Percentiles rank a stretch among this genome's conserved stretches.
Conservation (phyloP, 2,797 vertebrate genomes). For the Pygocentrus nattereri region DNA sequence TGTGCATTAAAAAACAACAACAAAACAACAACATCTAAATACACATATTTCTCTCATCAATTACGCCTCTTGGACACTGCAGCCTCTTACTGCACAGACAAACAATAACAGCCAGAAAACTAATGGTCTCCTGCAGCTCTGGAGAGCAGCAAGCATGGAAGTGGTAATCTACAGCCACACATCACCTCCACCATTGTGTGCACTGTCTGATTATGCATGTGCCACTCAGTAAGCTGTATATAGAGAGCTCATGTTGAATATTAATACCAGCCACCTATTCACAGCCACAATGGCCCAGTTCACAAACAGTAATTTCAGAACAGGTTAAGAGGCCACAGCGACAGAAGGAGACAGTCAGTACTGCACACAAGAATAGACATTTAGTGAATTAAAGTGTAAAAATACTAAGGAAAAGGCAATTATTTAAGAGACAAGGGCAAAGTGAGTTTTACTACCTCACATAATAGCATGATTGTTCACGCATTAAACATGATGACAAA, state of each 20-base stretch:
- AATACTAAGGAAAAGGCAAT: conserved; percentile 41
- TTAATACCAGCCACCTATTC: conserved; percentile 57
- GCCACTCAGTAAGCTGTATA: conserved; percentile 37
- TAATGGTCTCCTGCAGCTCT: conserved; percentile 5
- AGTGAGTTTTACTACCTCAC: conserved; percentile 1
- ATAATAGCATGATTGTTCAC: conserved; percentile 5
- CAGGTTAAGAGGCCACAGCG: conserved; percentile 25
- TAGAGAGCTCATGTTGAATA: conserved; percentile 48
- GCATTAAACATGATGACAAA: conserved; percentile 13
- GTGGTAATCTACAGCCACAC: conserved; percentile 37
- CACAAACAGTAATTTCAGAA: conserved; percentile 45
- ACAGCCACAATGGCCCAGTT: conserved; percentile 42
- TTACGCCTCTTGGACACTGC: conserved; percentile 5
- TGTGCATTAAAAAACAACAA: neutral
- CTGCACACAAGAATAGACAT: conserved; percentile 13
- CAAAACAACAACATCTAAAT: no score
- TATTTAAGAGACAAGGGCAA: conserved; percentile 40
- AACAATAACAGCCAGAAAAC: neutral
- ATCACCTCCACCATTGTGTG: conserved; percentile 47
- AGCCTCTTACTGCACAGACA: neutral
- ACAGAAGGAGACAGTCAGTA: conserved; percentile 18
- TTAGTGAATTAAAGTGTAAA: conserved; percentile 1
- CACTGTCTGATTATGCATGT: conserved; percentile 49
- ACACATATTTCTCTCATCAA: neutral
- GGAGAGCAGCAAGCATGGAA: conserved; percentile 5